Percentiles rank a stretch among this genome's conserved stretches.
phyloP scores from a whole-genome alignment of 2,113 vertebrate species.

The Atrichornis clamosus region DNA sequence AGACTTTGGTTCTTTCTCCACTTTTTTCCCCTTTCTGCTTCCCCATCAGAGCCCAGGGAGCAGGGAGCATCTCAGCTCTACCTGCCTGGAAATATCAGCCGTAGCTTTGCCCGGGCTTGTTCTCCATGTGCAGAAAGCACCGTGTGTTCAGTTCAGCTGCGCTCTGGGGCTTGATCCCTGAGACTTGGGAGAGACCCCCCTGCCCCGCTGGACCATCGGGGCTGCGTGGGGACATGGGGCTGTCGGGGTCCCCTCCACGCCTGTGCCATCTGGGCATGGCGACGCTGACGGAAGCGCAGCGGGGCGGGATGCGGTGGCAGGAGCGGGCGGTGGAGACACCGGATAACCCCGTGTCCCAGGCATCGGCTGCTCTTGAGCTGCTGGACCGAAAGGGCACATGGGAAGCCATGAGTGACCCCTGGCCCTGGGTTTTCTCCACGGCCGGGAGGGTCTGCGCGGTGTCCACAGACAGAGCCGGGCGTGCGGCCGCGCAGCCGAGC shows the following conservation, averaged over 20 bases:
- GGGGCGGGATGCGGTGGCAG: accelerated
- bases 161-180: neutral
- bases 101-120: conserved; percentile 54
- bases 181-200: neutral
- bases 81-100: neutral
- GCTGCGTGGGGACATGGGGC: accelerated
- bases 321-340: accelerated
- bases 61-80: neutral
- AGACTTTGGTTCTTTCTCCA: neutral
- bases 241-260: accelerated
- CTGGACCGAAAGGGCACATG: accelerated
- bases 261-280: accelerated
- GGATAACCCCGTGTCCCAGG: accelerated
- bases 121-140: neutral
- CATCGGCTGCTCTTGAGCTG: neutral
- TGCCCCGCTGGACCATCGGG: accelerated
- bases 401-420: neutral
- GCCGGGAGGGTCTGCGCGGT: neutral
- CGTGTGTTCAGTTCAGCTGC: accelerated
- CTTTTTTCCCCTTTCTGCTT: neutral
- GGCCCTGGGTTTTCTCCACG: neutral
- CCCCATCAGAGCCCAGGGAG: accelerated
- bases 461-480: neutral
- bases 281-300: accelerated
- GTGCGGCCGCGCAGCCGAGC: neutral